Evolutionary conservation across 2,888 invertebrate genomes (phyloP).

Genomic region (Oscheius sp.): DNA sequence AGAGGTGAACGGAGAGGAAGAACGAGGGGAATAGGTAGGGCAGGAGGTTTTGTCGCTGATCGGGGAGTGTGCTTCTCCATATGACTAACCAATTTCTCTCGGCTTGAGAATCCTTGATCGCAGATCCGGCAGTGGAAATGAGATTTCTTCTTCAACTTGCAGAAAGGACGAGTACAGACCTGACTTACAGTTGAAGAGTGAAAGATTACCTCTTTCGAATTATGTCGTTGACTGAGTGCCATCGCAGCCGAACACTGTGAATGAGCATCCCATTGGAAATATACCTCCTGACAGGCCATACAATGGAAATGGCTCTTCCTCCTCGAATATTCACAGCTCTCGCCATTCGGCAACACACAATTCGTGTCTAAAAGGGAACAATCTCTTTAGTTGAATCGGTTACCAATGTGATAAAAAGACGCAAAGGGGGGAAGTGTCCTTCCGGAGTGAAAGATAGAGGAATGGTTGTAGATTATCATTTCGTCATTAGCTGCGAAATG

Average conservation of each 20-base stretch:
- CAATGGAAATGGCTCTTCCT: constrained; percentile 50
- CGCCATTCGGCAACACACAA: not conserved
- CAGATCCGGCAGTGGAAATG: constrained; percentile 55
- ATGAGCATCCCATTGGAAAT: constrained; percentile 11
- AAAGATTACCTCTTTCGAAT: constrained; percentile 5
- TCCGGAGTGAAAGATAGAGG: constrained; percentile 36
- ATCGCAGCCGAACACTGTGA: not conserved
- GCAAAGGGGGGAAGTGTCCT: constrained; percentile 1
- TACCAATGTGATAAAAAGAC: constrained; percentile 27
- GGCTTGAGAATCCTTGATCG: constrained; percentile 52
- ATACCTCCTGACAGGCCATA: constrained; percentile 32
- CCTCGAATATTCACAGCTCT: constrained; percentile 23
- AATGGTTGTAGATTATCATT: constrained; percentile 43
- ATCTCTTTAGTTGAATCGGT: not conserved
- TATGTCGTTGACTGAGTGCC: not conserved
- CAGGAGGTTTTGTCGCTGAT: not conserved
- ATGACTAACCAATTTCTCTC: constrained; percentile 37
- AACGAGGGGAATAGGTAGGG: constrained; percentile 4
- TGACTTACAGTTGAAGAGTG: not conserved
- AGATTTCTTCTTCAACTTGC: constrained; percentile 55
- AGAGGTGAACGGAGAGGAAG: not conserved
- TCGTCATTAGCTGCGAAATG: constrained; percentile 47
- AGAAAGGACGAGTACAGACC: constrained; percentile 53
- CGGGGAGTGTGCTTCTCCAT: constrained; percentile 24
- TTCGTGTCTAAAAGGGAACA: not conserved